These are phyloP conservation scores for Lasiurus borealis DNA, from an alignment of 2,113 vertebrate genomes.

Conservation along the genomic window DNA sequence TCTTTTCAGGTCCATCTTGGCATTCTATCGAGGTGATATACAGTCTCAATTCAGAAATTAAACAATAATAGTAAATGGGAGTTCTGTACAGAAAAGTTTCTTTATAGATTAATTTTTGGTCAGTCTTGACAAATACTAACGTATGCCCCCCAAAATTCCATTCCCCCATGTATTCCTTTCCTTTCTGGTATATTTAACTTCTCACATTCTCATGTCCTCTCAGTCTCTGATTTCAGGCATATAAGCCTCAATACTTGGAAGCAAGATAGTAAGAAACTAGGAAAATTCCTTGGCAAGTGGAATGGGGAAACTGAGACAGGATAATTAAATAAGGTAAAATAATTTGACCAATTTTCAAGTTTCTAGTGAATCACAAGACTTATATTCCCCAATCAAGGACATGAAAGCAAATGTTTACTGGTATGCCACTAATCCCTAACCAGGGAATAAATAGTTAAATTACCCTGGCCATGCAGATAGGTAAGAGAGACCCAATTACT, in stretches of 20 bases:
- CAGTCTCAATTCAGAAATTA: background rate
- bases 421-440: background rate
- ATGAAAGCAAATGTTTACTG: background rate
- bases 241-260: background rate
- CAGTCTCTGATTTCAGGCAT: conserved; percentile 23
- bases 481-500: background rate
- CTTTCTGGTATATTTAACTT: background rate
- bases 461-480: too few species aligned
- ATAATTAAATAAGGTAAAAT: background rate
- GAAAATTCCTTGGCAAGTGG: background rate
- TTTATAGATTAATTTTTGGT: background rate
- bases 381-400: background rate
- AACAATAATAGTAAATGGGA: background rate
- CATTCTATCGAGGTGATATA: background rate
- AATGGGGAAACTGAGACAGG: background rate
- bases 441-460: background rate
- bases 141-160: background rate
- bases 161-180: background rate
- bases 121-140: conserved; percentile 14
- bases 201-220: background rate
- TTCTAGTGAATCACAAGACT: background rate
- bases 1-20: background rate
- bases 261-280: background rate
- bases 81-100: background rate
- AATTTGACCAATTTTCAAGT: background rate